Evolutionary conservation across 1,140 invertebrate species (phyloP), one percentile per base, ranked within the genome.

Genomic region (Daktulosphaira vitifoliae): DNA sequence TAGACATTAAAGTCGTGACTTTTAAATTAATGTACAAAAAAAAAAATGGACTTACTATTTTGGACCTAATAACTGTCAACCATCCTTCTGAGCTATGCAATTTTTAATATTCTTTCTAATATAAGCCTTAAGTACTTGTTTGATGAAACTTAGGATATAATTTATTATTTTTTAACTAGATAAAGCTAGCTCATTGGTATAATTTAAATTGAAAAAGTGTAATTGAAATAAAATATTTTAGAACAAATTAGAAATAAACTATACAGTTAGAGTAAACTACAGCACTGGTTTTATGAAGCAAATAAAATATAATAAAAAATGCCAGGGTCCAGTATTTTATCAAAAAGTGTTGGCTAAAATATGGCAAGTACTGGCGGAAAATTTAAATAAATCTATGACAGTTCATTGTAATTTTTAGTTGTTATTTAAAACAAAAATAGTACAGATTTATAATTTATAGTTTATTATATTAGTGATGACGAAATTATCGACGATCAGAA

Each of bases 301-400:
- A 3, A 46, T 62, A 5, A 48, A n/a, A 48, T 20, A 23, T 7
- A 29, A 11, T 11, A 48, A 33, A 1, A 29, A 62, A 25, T 37
- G 39, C 9, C 23, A n/a, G 25, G 18, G 13, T 7, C 38, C 56
- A 2, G 16, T 48, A 20, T 8, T 18, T 9, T 48, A 62, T 13
- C 56, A 62, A 62, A 29, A 48, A 15, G 1, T 62, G 18, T 15
- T 62, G 16, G 56, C 56, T 1, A 62, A 6, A 48, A 33, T 62
- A 62, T 46, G 25, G 0, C 42, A 33, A 2, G 26, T 48, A 4
- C 15, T 62, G 3, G 42, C 13, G 7, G 11, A 9, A 48, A 62
- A 62, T 33, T 25, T 62, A 3, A 62, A 62, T 2, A 62, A 62
- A 16, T 18, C 18, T 5, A n/a, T 62, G 42, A 48, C 56, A 2